Percentiles rank a stretch among this genome's conserved stretches.
These are phyloP conservation scores for Acropternis orthonyx DNA, from an alignment of 2,797 vertebrate species.

Conservation along the genomic window DNA sequence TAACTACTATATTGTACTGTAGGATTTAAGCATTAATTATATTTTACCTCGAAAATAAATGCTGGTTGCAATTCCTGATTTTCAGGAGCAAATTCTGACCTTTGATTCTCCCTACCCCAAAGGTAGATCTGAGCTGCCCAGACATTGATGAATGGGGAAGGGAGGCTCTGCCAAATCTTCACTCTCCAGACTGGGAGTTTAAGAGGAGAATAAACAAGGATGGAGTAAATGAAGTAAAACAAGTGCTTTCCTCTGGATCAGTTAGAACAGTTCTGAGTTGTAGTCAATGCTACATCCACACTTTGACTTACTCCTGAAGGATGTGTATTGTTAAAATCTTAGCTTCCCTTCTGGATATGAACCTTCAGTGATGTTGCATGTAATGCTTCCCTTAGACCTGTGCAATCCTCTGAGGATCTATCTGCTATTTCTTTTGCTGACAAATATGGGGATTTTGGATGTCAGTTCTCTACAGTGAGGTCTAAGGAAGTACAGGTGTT, in stretches of 20 bases:
- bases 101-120: not conserved
- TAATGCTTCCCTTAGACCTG: not conserved
- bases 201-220: not conserved
- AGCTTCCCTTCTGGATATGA: not conserved
- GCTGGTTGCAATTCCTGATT: not conserved
- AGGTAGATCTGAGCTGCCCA: not conserved
- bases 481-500: not conserved
- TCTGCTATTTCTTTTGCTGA: not conserved
- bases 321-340: not conserved
- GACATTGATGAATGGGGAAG: not conserved
- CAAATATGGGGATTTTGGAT: accelerated
- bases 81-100: not conserved
- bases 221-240: not conserved
- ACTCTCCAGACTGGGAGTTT: not conserved
- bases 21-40: not conserved
- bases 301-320: not conserved
- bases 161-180: not conserved
- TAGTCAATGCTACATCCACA: not conserved
- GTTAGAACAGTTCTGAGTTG: not conserved
- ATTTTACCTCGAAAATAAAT: conserved; percentile 8
- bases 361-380: not conserved
- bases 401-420: not conserved
- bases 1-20: not conserved
- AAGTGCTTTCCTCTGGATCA: not conserved
- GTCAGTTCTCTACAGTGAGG: not conserved